Evolutionary conservation across 2,113 vertebrate genomes (phyloP), one percentile per base, ranked within the genome.

Genomic region (Entelurus aequoreus): DNA sequence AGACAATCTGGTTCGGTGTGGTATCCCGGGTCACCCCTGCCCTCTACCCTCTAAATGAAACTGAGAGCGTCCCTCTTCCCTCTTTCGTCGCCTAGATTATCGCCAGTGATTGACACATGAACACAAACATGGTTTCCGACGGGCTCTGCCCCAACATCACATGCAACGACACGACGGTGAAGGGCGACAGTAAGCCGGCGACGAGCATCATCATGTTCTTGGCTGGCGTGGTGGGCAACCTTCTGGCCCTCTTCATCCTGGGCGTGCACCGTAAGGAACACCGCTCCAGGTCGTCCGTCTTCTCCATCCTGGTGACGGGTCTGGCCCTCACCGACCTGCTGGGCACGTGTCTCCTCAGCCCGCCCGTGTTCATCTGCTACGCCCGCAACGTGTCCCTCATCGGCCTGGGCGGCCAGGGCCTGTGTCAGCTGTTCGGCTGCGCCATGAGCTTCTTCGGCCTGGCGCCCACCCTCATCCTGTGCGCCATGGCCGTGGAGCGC

Each of bases 341-440:
- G 81, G 94, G 94, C 70, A 96, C 94, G 4, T 93, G 93, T 55
- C 80, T 93, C 76, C 88, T 96, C 68, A 95, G 94, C 73, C 94
- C 94, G 0, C 78, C 90, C 0, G 94, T 96, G 36, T 95, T 96
- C 6, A 89, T 91, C 54, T 92, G 91, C 73, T 95, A 96, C 0
- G 91, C 93, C 5, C 77, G 51, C 3, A 87, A 86, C 58, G 69
- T 68, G 65, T 90, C 93, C 0, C 74, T 96, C 54, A 74, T 91
- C 36, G 79, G 84, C 1, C 75, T 92, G 66, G 88, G 86, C 0
- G 63, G 71, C 0, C 63, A 60, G 0, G 19, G 46, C 0, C 86
- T 96, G 37, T 96, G 94, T 8, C 38, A 83, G 1, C 73, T 93
- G 56, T 94, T 95, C 0, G 93, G 91, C 66, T 94, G 93, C 1